Evolutionary conservation across 2,113 vertebrate genomes (phyloP).

Genomic region (Pelobates fuscus): DNA sequence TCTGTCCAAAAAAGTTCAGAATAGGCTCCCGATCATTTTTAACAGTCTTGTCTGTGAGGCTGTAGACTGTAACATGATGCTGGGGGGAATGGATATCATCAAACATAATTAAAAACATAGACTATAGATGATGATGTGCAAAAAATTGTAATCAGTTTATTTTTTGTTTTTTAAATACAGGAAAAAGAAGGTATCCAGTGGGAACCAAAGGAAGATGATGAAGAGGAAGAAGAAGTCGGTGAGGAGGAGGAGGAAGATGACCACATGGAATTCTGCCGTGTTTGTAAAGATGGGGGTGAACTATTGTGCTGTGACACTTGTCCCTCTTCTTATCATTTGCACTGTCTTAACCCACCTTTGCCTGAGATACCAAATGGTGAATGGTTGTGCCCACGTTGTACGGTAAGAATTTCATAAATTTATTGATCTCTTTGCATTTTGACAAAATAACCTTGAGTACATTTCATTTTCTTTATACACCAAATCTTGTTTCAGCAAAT

Average conservation of each 20-base stretch:
- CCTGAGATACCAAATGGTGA: constrained; percentile 97
- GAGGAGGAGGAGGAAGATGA: constrained; percentile 89
- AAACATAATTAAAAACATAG: too few relatives aligned
- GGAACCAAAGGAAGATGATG: constrained; percentile 87
- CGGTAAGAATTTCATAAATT: constrained; percentile 83
- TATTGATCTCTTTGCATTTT: too few relatives aligned
- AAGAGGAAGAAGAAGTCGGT: constrained; percentile 90
- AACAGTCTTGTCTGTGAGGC: too few relatives aligned
- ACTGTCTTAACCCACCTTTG: constrained; percentile 94
- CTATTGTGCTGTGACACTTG: constrained; percentile 89
- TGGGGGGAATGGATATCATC: too few relatives aligned
- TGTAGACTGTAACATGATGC: too few relatives aligned
- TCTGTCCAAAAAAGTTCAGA: too few relatives aligned
- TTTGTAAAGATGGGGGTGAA: constrained; percentile 94
- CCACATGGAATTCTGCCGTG: constrained; percentile 98
- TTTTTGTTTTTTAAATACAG: constrained; percentile 60
- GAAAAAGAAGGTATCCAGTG: constrained; percentile 99
- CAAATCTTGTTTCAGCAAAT: too few relatives aligned
- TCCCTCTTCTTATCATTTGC: constrained; percentile 91
- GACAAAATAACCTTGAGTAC: too few relatives aligned
- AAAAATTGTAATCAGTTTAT: too few relatives aligned
- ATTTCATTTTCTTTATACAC: too few relatives aligned
- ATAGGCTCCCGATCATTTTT: too few relatives aligned
- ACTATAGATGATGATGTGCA: too few relatives aligned
- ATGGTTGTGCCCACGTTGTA: constrained; percentile 97